Evolutionary conservation across 2,888 invertebrate species (phyloP), one percentile per base, ranked within the genome.

Genomic region (Ophion ellenae): DNA sequence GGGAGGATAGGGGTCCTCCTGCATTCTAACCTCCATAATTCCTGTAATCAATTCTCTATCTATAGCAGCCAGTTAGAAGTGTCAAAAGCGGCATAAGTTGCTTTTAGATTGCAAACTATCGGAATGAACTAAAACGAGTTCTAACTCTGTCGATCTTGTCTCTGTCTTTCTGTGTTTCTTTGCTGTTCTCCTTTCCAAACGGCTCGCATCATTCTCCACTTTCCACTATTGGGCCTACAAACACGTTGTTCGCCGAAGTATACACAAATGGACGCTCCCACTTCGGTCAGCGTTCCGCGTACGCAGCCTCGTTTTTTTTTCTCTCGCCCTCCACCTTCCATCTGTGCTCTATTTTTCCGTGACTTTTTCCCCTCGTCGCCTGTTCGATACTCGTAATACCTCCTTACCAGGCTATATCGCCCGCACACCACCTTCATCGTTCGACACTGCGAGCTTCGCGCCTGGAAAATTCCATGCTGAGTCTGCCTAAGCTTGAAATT

Each of bases 261-360:
- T 17, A 47, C 45, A 70, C 6, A 47, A 70, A 70, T 36, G 73
- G 59, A 17, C 57, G 20, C 59, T 73, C 59, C 57, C 59, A 57
- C 36, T 17, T 73, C 63, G n/a, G 63, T 36, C 14, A 10, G 9
- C 17, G 69, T 63, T 45, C 45, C 45, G 59, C 45, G 45, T 59
- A 63, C 40, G 28, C 59, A 45, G 61, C 28, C 74, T 63, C 74
- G 45, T 45, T 59, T 24, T 59, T 63, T 63, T 63, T 63, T 59
- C 36, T 32, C 32, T 7, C 59, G 6, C 45, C 14, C 24, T 40
- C 40, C 74, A 75, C 45, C 63, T 24, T 75, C 74, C 74, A 63
- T 17, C 45, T 75, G 24, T 28, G 61, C 63, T 75, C 63, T 47
- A 63, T 75, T 45, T 74, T 75, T 75, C 74, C 63, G 14, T 32